Evolutionary conservation across 1,140 invertebrate genomes (phyloP).

Genomic region (Drosophila melanica): DNA sequence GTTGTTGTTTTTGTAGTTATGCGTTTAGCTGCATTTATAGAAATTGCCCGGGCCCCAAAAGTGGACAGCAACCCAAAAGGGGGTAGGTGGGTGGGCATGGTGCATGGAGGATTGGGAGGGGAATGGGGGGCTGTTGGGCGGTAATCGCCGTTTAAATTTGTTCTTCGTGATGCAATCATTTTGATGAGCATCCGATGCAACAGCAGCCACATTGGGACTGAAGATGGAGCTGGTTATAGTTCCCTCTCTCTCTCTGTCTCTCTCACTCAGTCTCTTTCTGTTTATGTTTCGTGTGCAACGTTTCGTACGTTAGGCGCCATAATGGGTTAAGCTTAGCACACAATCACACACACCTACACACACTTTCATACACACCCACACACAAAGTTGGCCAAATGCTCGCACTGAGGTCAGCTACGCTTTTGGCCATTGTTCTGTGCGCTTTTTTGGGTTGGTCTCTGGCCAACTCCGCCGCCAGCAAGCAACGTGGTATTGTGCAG

Average conservation of each 20-base stretch:
- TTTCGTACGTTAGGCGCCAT: constrained; percentile 74
- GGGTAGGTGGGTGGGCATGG: background rate
- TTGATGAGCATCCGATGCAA: constrained; percentile 57
- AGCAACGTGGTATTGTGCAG: constrained; percentile 15
- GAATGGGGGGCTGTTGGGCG: constrained; percentile 9
- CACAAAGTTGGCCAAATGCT: constrained; percentile 17
- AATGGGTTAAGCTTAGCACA: constrained; percentile 67
- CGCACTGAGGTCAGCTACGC: constrained; percentile 61
- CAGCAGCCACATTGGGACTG: constrained; percentile 14
- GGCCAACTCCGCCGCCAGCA: constrained; percentile 14
- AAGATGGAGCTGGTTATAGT: constrained; percentile 9
- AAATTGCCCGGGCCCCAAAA: constrained; percentile 66
- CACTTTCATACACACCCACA: constrained; percentile 12
- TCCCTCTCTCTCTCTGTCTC: background rate
- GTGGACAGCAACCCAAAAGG: constrained; percentile 46
- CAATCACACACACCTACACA: constrained; percentile 38
- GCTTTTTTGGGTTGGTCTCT: constrained; percentile 29
- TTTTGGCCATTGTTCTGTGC: constrained; percentile 50
- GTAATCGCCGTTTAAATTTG: constrained; percentile 81
- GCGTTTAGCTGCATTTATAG: constrained; percentile 78
- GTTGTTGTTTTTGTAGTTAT: constrained; percentile 36
- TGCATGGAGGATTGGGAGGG: background rate
- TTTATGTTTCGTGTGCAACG: constrained; percentile 26
- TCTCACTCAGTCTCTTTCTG: constrained; percentile 4
- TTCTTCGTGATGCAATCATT: constrained; percentile 83